A percentile compares a stretch with the other conserved stretches of the same genome.
Conservation (phyloP, 2,797 vertebrate genomes). For the Sciurus carolinensis region DNA sequence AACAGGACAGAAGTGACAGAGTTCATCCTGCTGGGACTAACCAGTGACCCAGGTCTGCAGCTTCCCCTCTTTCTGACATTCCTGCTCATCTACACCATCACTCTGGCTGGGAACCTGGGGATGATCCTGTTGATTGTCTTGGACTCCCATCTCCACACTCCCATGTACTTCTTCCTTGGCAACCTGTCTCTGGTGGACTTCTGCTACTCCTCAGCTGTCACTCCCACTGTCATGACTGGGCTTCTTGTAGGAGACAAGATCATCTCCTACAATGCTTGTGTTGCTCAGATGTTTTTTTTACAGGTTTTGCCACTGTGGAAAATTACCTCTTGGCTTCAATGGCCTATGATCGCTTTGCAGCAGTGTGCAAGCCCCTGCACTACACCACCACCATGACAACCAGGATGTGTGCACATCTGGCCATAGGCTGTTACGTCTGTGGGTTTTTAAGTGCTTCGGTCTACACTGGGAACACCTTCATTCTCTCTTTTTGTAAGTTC, state of each 20-base stretch:
- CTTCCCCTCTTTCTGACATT: constrained; percentile 59
- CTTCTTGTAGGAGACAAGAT: neutral
- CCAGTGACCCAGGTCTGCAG: neutral
- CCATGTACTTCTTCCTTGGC: no score
- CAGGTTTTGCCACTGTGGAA: constrained; percentile 24
- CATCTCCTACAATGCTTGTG: constrained; percentile 64
- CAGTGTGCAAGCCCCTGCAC: constrained; percentile 73
- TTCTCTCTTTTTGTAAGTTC: constrained; percentile 59
- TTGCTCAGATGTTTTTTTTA: constrained; percentile 71
- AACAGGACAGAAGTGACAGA: constrained; percentile 60
- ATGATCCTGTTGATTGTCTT: neutral
- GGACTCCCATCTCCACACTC: constrained; percentile 1
- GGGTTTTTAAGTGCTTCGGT: constrained; percentile 74
- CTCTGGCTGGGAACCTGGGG: constrained; percentile 1
- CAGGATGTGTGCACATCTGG: neutral
- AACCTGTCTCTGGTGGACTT: constrained; percentile 25
- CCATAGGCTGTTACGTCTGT: neutral
- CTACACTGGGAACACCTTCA: constrained; percentile 53
- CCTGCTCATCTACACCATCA: constrained; percentile 58
- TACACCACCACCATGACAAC: constrained; percentile 69
- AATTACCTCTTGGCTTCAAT: constrained; percentile 82
- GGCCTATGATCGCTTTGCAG: constrained; percentile 80
- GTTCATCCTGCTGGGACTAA: no score
- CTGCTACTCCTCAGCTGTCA: constrained; percentile 53
- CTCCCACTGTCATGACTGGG: constrained; percentile 59